Conservation (phyloP, 2,113 vertebrate species). For the Rhea americana region DNA sequence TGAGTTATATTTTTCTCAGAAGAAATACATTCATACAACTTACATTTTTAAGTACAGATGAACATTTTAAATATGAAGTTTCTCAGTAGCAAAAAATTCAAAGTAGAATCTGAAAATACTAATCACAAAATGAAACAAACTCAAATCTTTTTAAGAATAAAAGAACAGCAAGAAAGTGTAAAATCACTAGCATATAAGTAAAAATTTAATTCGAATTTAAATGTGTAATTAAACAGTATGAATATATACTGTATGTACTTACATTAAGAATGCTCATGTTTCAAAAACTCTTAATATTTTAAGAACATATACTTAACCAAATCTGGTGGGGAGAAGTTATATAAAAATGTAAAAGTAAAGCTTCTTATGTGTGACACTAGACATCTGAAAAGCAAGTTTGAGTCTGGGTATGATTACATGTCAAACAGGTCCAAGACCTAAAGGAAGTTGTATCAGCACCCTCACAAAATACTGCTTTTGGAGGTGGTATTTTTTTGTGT, state of each 20-base stretch:
- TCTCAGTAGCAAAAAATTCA: neutral
- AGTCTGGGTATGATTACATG: neutral
- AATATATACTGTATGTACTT: neutral
- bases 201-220: neutral
- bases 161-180: neutral
- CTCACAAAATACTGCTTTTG: neutral
- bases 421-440: neutral
- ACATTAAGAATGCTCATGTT: neutral
- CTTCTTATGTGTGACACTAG: neutral
- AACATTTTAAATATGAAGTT: neutral
- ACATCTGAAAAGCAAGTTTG: neutral
- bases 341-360: neutral
- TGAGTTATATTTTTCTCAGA: neutral
- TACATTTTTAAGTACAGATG: neutral
- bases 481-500: neutral
- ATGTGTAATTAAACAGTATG: neutral
- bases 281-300: neutral
- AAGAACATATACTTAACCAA: neutral
- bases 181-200: neutral
- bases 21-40: neutral
- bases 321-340: neutral
- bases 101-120: neutral
- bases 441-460: neutral
- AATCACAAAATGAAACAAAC: neutral
- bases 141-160: neutral